Conservation (phyloP, 2,797 vertebrate species). For the Fundulus diaphanus region DNA sequence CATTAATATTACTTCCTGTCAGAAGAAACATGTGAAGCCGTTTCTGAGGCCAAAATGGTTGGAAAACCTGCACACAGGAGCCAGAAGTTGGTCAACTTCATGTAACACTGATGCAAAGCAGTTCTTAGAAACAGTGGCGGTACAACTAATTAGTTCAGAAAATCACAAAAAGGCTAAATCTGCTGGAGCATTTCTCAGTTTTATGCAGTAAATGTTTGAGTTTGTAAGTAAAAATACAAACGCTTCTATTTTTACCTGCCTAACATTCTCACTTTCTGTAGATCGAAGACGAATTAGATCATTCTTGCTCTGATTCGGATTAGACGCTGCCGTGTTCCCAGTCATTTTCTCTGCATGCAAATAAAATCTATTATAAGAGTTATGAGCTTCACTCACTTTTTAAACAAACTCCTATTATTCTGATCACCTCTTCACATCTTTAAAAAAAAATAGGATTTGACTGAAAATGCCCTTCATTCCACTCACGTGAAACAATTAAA, state of each 20-base stretch:
- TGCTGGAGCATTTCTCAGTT: not conserved
- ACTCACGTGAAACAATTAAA: not conserved
- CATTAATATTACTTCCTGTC: too few species aligned
- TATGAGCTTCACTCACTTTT: not conserved
- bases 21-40: not conserved
- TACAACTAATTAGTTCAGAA: not conserved
- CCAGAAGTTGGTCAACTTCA: not conserved
- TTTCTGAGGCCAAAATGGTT: not conserved
- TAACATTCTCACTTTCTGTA: not conserved
- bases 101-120: not conserved
- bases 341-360: not conserved
- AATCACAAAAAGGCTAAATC: not conserved
- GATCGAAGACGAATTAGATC: not conserved
- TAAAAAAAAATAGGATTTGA: too few species aligned
- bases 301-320: not conserved
- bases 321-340: not conserved
- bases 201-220: not conserved
- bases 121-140: not conserved
- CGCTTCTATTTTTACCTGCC: not conserved
- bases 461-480: not conserved
- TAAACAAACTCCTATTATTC: too few species aligned
- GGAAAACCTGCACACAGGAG: not conserved
- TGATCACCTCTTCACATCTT: too few species aligned
- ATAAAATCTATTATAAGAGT: not conserved
- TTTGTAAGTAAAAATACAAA: not conserved